Evolutionary conservation across 2,888 invertebrate species (phyloP), one percentile per base, ranked within the genome.

Genomic region (Hololepta plana): DNA sequence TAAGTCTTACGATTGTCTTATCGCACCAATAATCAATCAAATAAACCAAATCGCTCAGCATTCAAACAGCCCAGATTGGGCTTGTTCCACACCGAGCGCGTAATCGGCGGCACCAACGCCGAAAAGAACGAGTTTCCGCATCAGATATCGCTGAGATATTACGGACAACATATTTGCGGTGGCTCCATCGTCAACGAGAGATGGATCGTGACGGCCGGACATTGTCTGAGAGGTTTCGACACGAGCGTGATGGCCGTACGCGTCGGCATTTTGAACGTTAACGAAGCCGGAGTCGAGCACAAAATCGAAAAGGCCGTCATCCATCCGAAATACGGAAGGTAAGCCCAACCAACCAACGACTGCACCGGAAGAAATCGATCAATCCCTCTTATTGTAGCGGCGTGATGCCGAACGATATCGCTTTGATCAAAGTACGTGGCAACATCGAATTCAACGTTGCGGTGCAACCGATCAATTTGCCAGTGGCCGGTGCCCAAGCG

Each of bases 361-460:
- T 7, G 6, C 6, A 21, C 7, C 17, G 7, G 17, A 17, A n/a
- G n/a, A 17, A 17, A 7, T 17, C 20, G 8, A 9, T 5, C 5
- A 15, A 28, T 5, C 3, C 27, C 34, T 20, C 26, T 32, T 30
- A 43, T 46, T 59, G 4, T 13, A 33, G 32, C n/a, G 38, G 37
- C 17, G 37, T 38, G 5, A 48, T 43, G 10, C 53, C 55, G 11
- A 56, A 62, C 37, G 66, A 67, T 40, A 55, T 66, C 17, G 63
- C 60, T 17, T 36, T 67, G 3, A 37, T 66, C 9, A 49, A 47
- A 25, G 41, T 66, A 21, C 35, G 37, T 12, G 32, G 30, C 2
- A 41, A 49, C 2, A 42, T 59, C 24, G 32, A 23, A 1, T 41
- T 48, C 10, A 47, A 41, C 23, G 43, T 42, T 2, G 34, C 25